phyloP scores from a whole-genome alignment of 30 jellyfish, hydroid and myxozoan genomes.

The Sanderia malayensis region DNA sequence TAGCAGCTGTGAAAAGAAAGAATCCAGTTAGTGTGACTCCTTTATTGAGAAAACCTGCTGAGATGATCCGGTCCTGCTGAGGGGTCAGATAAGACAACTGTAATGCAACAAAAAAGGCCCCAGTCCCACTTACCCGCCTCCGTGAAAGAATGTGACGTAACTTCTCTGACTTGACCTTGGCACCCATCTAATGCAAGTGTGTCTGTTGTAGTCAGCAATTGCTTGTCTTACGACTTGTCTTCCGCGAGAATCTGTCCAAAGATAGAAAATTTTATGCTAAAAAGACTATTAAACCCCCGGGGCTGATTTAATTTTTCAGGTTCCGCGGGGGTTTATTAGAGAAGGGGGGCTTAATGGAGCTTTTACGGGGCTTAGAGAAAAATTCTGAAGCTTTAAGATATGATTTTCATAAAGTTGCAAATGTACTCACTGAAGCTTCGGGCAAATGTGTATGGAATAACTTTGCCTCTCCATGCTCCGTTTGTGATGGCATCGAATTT shows the following conservation, averaged over 20 bases:
- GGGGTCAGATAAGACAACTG: too few species aligned
- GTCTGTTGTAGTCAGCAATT: constrained; percentile 64
- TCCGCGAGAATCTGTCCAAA: constrained; percentile 31
- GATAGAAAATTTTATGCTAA: too few species aligned
- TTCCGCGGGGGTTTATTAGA: too few species aligned
- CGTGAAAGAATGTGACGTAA: constrained; percentile 68
- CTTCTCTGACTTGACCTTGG: constrained; percentile 71
- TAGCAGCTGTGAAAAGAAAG: constrained; percentile 50
- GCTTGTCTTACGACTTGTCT: constrained; percentile 57
- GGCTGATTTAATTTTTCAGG: too few species aligned
- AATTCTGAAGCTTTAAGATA: too few species aligned
- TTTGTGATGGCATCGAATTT: constrained; percentile 73
- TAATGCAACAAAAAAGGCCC: too few species aligned
- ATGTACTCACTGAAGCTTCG: constrained; percentile 45
- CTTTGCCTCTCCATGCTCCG: constrained; percentile 76
- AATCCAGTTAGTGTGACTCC: neutral
- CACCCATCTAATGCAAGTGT: constrained; percentile 75
- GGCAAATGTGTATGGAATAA: constrained; percentile 73
- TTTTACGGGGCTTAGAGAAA: too few species aligned
- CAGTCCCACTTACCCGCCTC: constrained; percentile 85
- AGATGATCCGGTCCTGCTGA: too few species aligned
- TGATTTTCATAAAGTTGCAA: too few species aligned
- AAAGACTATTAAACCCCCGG: too few species aligned
- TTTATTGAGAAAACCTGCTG: too few species aligned
- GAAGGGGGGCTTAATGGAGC: too few species aligned